A percentile compares a stretch with the other conserved stretches of the same genome.
These are phyloP conservation scores for Clitarchus hookeri DNA, from an alignment of 2,888 invertebrate genomes.

Conservation along the genomic window DNA sequence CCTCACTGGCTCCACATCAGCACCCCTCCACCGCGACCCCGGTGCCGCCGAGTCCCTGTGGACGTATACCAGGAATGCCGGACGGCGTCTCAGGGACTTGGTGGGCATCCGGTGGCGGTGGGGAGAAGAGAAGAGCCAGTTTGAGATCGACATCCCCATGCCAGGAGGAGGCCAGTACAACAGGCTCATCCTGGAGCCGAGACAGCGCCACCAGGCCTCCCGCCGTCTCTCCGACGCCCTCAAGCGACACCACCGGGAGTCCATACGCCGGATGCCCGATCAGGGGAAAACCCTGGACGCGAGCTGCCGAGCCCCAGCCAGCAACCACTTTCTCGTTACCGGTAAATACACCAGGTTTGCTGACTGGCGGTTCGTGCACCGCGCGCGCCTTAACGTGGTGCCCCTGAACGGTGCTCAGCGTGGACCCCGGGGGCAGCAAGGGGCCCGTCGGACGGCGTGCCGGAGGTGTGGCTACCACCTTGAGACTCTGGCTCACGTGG, in stretches of 20 bases:
- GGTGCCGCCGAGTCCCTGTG: constrained; percentile 35
- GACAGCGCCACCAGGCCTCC: not conserved
- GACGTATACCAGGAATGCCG: constrained; percentile 37
- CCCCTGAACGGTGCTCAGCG: constrained; percentile 46
- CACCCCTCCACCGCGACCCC: constrained; percentile 40
- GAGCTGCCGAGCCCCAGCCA: constrained; percentile 31
- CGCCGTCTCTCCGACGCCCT: constrained; percentile 33
- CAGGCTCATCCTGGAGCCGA: not conserved
- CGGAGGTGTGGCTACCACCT: constrained; percentile 45
- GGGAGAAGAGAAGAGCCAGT: not conserved
- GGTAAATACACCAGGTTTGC: constrained; percentile 49
- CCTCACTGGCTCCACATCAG: constrained; percentile 45
- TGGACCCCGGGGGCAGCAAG: not conserved
- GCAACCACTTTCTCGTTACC: constrained; percentile 49
- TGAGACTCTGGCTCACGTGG: constrained; percentile 51
- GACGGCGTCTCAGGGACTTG: not conserved
- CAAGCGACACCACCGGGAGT: not conserved
- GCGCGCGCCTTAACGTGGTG: constrained; percentile 49
- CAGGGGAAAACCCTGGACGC: constrained; percentile 48
- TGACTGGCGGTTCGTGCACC: constrained; percentile 53
- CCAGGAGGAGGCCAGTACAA: not conserved
- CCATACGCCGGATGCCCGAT: not conserved
- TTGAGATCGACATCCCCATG: not conserved
- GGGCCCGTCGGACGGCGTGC: constrained; percentile 40
- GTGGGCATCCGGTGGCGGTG: not conserved